Evolutionary conservation across 2,888 invertebrate genomes (phyloP).

Genomic region (Tubulanus polymorphus): DNA sequence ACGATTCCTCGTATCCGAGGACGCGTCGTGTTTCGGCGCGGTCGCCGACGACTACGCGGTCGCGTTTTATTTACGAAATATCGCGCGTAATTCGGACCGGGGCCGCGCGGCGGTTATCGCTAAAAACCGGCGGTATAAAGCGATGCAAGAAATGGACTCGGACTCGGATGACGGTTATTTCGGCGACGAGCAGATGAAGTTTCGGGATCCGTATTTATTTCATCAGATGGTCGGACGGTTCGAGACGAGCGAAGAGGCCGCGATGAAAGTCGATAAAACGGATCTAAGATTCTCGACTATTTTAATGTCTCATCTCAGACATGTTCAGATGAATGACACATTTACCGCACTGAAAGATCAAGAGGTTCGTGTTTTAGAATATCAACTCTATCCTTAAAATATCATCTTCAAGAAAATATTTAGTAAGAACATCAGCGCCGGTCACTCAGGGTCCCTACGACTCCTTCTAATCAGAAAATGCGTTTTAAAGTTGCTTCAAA

Average conservation of each 20-base stretch:
- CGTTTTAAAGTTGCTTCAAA: too few relatives aligned
- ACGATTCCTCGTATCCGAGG: constrained; percentile 64
- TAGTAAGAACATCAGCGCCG: too few relatives aligned
- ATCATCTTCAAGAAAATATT: too few relatives aligned
- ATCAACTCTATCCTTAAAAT: too few relatives aligned
- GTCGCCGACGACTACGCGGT: constrained; percentile 59
- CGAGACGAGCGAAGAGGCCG: constrained; percentile 62
- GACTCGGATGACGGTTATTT: constrained; percentile 78
- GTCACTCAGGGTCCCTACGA: too few relatives aligned
- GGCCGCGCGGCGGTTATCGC: constrained; percentile 26
- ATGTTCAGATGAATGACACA: constrained; percentile 61
- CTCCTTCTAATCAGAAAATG: too few relatives aligned
- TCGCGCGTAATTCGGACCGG: constrained; percentile 26
- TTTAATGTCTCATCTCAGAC: constrained; percentile 74
- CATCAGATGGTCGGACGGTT: constrained; percentile 86
- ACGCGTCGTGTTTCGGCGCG: constrained; percentile 67
- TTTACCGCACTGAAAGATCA: constrained; percentile 60
- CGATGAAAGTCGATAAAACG: constrained; percentile 34
- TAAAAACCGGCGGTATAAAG: constrained; percentile 78
- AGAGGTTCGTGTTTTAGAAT: too few relatives aligned
- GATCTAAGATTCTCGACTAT: constrained; percentile 65
- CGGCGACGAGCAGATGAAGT: constrained; percentile 89
- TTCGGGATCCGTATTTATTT: constrained; percentile 81
- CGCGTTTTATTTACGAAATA: constrained; percentile 62
- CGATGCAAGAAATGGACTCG: constrained; percentile 68